phyloP scores from a whole-genome alignment of 1,140 invertebrate species.

The Bombus fervidus region DNA sequence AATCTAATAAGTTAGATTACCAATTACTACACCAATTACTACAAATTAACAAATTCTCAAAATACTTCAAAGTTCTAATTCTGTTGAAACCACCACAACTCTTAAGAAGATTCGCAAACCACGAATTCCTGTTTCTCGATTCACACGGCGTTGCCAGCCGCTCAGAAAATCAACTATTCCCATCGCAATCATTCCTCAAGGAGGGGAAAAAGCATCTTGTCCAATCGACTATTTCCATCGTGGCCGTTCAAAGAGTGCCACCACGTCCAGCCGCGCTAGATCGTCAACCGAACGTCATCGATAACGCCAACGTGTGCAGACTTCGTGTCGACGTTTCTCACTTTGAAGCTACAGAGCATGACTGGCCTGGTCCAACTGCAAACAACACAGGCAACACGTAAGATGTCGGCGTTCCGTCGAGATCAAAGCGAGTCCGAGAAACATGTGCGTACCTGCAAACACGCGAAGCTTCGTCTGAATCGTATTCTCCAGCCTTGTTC shows the following conservation, averaged over 20 bases:
- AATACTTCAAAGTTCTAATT: too few relatives aligned
- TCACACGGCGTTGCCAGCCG: background rate
- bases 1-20: too few relatives aligned
- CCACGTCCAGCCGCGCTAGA: slow-evolving; percentile 5
- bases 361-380: slow-evolving; percentile 12
- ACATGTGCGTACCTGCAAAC: slow-evolving; percentile 17
- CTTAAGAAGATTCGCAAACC: background rate
- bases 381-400: slow-evolving; percentile 37
- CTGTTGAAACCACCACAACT: too few relatives aligned
- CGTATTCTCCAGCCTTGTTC: slow-evolving; percentile 16
- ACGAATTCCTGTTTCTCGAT: background rate
- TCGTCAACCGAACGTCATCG: slow-evolving; percentile 30
- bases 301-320: slow-evolving; percentile 6
- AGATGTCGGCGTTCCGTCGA: slow-evolving; percentile 29
- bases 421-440: slow-evolving; percentile 27
- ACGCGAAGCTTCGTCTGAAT: slow-evolving; percentile 8
- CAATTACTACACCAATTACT: too few relatives aligned
- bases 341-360: slow-evolving; percentile 25
- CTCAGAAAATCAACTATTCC: too few relatives aligned
- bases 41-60: too few relatives aligned
- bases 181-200: background rate
- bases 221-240: background rate
- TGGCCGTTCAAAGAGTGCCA: slow-evolving; percentile 8
- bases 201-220: background rate
- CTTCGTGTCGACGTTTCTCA: slow-evolving; percentile 31